Evolutionary conservation across 2,113 vertebrate genomes (phyloP), one percentile per base, ranked within the genome.

Genomic region (Pleuronectes platessa): DNA sequence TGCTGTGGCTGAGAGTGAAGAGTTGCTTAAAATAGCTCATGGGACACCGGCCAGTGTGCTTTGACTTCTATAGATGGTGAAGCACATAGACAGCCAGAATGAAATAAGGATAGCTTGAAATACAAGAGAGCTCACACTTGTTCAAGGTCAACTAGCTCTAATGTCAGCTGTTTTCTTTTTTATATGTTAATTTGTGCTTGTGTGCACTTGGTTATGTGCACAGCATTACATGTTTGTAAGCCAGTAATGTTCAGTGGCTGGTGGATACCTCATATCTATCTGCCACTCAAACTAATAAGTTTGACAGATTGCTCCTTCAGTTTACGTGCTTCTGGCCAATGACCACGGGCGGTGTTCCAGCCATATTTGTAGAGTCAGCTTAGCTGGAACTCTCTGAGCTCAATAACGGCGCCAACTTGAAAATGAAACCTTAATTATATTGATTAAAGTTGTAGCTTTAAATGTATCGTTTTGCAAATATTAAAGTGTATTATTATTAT

Each of bases 11-110:
- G 67, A 78, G 69, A 72, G 73, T 81, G 78, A 84, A 88, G 84
- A 76, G 79, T 90, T 87, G 91, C 96, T 96, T 96, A 97, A 97
- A 99, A 98, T 98, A 98, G 96, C 89, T 88, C 79, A 89, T 77
- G 86, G 93, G 92, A 92, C 85, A 89, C 71, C 71, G 83, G 94
- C 96, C 96, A 97, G 93, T 90, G 90, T 91, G 79, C 90, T 92
- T 93, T 93, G 94, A 97, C 95, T 96, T 95, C 97, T 98, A 97
- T 98, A 98, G 97, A 98, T 98, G 98, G 97, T 95, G 95, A 97
- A 94, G 95, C 95, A 94, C 93, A 93, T 95, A 94, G 55, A 88
- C 94, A 94, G 94, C 90, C 90, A 94, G 87, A 83, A 88, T 95
- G 95, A 97, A 95, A 95, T 91, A 96, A 95, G 94, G 85, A 95